Evolutionary conservation across 2,888 invertebrate genomes (phyloP).

Genomic region (Trissolcus brochymenae): DNA sequence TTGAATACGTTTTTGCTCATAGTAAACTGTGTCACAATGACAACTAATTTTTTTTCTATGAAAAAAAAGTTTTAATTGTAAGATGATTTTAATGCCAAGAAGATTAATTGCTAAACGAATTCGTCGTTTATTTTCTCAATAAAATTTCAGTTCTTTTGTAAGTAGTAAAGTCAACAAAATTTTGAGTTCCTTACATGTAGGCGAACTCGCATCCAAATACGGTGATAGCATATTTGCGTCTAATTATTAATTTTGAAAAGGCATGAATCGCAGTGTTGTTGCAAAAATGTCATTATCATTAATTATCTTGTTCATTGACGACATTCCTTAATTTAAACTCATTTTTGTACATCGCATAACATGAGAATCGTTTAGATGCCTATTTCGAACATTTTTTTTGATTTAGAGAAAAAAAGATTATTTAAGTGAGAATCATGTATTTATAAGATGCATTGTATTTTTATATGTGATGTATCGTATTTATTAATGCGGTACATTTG

Average conservation of each 20-base stretch:
- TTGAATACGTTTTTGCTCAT: neutral
- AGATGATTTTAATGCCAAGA: neutral
- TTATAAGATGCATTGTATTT: slow-evolving; percentile 47
- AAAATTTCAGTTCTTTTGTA: no score
- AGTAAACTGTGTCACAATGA: neutral
- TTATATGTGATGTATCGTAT: slow-evolving; percentile 39
- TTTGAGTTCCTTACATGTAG: no score
- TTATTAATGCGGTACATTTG: slow-evolving; percentile 9
- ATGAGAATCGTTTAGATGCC: neutral
- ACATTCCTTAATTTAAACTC: neutral
- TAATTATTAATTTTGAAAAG: no score
- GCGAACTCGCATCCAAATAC: no score
- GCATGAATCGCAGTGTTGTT: no score
- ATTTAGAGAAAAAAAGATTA: neutral
- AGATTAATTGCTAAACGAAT: neutral
- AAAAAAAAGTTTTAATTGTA: neutral
- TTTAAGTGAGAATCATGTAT: slow-evolving; percentile 30
- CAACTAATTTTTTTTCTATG: neutral
- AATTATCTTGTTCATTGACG: no score
- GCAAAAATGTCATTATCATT: no score
- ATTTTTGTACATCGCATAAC: neutral
- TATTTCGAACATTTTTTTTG: neutral
- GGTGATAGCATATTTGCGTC: no score
- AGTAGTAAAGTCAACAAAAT: no score
- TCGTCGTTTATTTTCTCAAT: neutral